Evolutionary conservation across 2,113 vertebrate species (phyloP).

Genomic region (Corythoichthys intestinalis): DNA sequence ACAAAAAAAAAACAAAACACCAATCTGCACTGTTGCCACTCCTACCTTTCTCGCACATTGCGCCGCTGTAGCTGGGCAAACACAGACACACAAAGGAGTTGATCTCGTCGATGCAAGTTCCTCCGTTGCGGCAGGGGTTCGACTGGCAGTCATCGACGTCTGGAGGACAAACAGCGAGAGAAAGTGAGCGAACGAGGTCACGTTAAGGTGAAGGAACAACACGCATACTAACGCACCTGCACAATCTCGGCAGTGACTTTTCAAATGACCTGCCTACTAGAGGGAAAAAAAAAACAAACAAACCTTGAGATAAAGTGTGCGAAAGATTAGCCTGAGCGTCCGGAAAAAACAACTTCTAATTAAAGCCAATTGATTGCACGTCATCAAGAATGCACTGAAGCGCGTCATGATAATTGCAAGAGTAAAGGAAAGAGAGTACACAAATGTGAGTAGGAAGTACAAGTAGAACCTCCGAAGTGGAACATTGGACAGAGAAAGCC

Average conservation of each 20-base stretch:
- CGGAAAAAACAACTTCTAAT: conserved; percentile 55
- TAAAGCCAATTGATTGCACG: conserved; percentile 62
- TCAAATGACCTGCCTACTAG: conserved; percentile 24
- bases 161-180: conserved; percentile 37
- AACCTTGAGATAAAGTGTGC: conserved; percentile 49
- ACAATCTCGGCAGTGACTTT: conserved; percentile 3
- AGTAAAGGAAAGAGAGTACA: background rate
- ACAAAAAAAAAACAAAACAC: background rate
- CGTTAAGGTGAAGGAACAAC: conserved; percentile 15
- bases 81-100: conserved; percentile 90
- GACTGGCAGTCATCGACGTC: conserved; percentile 81
- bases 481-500: background rate
- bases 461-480: background rate
- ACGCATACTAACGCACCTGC: conserved; percentile 5
- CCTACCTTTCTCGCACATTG: conserved; percentile 89
- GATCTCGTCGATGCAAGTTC: conserved; percentile 92
- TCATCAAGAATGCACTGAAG: conserved; percentile 51
- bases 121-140: conserved; percentile 87
- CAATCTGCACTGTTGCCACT: background rate
- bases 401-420: conserved; percentile 52
- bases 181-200: background rate
- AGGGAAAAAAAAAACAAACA: background rate
- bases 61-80: conserved; percentile 90
- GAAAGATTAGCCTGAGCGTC: conserved; percentile 46
- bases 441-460: background rate